phyloP scores from a whole-genome alignment of 2,888 invertebrate genomes.

The Rhogogaster chlorosoma region DNA sequence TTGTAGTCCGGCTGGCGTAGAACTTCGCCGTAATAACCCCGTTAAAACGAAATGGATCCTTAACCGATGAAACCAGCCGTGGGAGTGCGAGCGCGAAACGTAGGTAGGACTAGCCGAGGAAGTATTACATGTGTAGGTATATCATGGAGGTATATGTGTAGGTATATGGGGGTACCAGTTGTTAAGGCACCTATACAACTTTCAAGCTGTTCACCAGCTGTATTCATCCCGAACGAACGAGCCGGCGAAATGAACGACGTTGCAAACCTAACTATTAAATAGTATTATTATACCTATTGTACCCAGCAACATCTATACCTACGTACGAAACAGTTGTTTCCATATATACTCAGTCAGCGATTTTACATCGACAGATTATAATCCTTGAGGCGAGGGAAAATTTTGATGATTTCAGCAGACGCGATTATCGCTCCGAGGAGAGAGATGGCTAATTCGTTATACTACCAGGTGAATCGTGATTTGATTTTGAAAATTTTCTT shows the following conservation, averaged over 20 bases:
- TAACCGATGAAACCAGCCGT: conserved; percentile 42
- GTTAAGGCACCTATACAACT: conserved; percentile 5
- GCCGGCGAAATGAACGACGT: not conserved
- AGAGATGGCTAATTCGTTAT: no score
- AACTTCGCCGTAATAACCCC: conserved; percentile 46
- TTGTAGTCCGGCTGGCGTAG: conserved; percentile 32
- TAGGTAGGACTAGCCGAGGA: not conserved
- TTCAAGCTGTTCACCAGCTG: not conserved
- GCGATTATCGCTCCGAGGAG: not conserved
- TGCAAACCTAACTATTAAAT: conserved; percentile 6
- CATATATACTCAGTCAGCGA: not conserved
- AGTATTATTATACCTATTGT: not conserved
- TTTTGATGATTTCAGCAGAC: not conserved
- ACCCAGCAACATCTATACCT: no score
- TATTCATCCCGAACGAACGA: not conserved
- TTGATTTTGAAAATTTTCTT: not conserved
- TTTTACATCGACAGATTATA: conserved; percentile 1
- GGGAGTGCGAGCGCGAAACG: not conserved
- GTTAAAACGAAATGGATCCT: conserved; percentile 51
- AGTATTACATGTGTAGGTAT: not conserved
- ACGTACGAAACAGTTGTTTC: not conserved
- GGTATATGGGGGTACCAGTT: not conserved
- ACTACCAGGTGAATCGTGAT: no score
- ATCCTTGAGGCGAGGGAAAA: not conserved
- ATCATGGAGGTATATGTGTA: not conserved